These are phyloP conservation scores for human (Homo sapiens) DNA, from an alignment of 2,113 vertebrate genomes.

Conservation along the genomic window GRCh38 chr14:31414001-31414500, in stretches of 20 bases:
- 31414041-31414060: not conserved
- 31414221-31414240: not conserved
- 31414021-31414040: not conserved
- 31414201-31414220: not conserved
- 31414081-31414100: not conserved
- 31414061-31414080: slow-evolving; percentile 6
- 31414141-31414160: not conserved
- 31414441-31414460: not conserved
- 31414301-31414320: not conserved
- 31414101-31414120: not conserved
- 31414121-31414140: not conserved
- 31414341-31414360: not conserved
- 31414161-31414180: not conserved
- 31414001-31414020: not conserved
- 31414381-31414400: not conserved
- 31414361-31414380: slow-evolving; percentile 12
- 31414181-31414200: slow-evolving; percentile 15
- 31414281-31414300: slow-evolving; percentile 20
- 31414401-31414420: not conserved
- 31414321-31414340: slow-evolving; percentile 17
- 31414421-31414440: not conserved
- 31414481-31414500: not conserved
- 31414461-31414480: not conserved
- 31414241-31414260: not conserved
- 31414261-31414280: not conserved